phyloP scores from a whole-genome alignment of 2,113 vertebrate species.

The Ageneiosus marmoratus region DNA sequence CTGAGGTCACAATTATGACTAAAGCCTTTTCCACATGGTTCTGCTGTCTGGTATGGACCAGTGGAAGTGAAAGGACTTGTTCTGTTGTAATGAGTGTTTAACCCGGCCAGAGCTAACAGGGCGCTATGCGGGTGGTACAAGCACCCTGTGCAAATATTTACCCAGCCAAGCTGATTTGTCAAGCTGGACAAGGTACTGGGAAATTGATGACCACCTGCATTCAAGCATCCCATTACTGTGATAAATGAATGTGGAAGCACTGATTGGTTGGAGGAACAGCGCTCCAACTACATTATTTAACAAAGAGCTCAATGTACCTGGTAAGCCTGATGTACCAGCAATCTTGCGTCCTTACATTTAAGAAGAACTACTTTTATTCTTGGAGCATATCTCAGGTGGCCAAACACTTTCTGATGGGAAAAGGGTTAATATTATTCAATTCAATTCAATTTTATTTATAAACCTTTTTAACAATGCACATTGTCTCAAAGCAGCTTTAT shows the following conservation, averaged over 20 bases:
- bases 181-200: constrained; percentile 42
- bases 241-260: constrained; percentile 28
- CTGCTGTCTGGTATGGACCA: constrained; percentile 48
- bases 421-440: too few species aligned
- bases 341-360: not conserved
- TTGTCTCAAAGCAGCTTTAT: too few species aligned
- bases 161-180: constrained; percentile 46
- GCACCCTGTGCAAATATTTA: constrained; percentile 53
- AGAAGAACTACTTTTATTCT: not conserved
- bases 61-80: constrained; percentile 55
- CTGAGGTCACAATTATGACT: constrained; percentile 34
- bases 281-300: not conserved
- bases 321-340: not conserved
- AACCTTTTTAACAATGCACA: too few species aligned
- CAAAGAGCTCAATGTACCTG: not conserved
- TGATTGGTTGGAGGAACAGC: not conserved
- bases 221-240: constrained; percentile 33
- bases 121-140: constrained; percentile 43
- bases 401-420: not conserved
- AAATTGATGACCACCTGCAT: constrained; percentile 38
- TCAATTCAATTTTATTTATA: too few species aligned
- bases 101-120: constrained; percentile 34
- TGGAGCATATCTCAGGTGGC: not conserved
- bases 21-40: constrained; percentile 32
- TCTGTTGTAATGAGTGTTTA: constrained; percentile 39